These are phyloP conservation scores for Halcyon chelicuti DNA, from an alignment of 2,797 vertebrate genomes.

Conservation along the genomic window DNA sequence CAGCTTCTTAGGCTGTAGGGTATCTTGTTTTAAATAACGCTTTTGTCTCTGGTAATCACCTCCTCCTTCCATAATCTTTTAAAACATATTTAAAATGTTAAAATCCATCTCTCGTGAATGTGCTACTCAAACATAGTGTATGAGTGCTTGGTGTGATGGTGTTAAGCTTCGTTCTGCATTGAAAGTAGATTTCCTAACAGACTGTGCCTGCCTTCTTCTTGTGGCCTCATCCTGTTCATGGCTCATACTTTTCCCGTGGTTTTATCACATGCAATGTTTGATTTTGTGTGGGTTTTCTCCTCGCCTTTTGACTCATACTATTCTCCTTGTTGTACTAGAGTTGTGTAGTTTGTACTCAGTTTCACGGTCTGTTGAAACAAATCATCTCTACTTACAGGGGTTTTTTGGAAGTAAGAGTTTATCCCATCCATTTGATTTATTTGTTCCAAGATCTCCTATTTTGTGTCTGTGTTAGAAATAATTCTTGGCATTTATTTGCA, in stretches of 20 bases:
- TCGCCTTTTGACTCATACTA: neutral
- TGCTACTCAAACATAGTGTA: neutral
- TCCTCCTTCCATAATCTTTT: neutral
- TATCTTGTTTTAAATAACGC: neutral
- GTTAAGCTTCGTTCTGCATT: neutral
- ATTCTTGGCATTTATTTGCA: neutral
- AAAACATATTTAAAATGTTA: neutral
- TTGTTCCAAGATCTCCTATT: neutral
- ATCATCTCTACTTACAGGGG: neutral
- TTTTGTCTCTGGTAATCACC: neutral
- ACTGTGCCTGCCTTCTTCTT: neutral
- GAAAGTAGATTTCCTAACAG: neutral
- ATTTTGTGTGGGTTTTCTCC: neutral
- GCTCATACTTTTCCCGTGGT: neutral
- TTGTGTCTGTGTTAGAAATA: neutral
- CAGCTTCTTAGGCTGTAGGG: neutral
- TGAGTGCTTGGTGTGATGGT: neutral
- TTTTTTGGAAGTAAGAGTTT: fast-evolving
- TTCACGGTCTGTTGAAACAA: neutral
- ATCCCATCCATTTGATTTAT: neutral
- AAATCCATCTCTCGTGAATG: neutral
- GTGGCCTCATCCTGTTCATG: fast-evolving
- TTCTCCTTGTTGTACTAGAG: neutral
- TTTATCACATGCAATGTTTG: neutral
- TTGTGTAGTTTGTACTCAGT: neutral